Conservation (phyloP, 2,113 vertebrate genomes). For the Arothron firmamentum region DNA sequence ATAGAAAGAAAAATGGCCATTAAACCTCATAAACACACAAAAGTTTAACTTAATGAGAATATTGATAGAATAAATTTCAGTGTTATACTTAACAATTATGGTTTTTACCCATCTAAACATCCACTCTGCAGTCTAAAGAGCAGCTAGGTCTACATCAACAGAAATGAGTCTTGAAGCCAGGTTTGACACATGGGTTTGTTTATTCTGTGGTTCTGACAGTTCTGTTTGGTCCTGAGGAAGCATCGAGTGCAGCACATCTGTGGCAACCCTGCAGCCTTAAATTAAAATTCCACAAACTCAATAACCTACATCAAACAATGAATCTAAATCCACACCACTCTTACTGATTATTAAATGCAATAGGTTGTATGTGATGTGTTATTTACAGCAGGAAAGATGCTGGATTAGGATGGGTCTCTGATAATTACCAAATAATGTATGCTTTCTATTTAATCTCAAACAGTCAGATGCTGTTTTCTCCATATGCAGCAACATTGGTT, state of each 20-base stretch:
- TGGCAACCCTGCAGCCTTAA: background rate
- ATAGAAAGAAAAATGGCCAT: conserved; percentile 1
- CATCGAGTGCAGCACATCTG: conserved; percentile 54
- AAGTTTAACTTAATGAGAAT: conserved; percentile 31
- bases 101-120: conserved; percentile 28
- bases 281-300: no score
- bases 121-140: conserved; percentile 44
- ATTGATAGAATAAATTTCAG: conserved; percentile 28
- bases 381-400: no score
- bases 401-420: no score
- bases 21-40: conserved; percentile 35
- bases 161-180: conserved; percentile 35
- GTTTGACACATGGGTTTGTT: conserved; percentile 50
- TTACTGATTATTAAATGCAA: no score
- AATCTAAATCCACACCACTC: no score
- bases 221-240: conserved; percentile 53
- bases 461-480: no score
- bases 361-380: no score
- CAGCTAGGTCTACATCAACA: conserved; percentile 37
- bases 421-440: no score
- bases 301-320: no score
- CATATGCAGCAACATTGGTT: no score
- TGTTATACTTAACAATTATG: conserved; percentile 30
- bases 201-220: conserved; percentile 32
- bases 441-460: no score